Conservation (phyloP, 2,888 invertebrate genomes). For the Ormia ochracea region DNA sequence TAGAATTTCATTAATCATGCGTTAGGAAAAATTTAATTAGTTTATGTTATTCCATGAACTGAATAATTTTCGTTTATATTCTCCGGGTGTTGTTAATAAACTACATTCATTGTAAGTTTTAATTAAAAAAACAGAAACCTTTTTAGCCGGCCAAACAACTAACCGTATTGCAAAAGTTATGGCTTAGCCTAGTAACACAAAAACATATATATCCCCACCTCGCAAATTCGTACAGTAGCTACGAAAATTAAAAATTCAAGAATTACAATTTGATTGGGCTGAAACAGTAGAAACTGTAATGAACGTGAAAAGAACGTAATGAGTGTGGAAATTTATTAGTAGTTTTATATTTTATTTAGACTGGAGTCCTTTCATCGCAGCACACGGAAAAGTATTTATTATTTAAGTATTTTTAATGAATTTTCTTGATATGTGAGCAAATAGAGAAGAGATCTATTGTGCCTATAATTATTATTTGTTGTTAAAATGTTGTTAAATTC, state of each 20-base stretch:
- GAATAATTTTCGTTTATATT: conserved; percentile 22
- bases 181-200: conserved; percentile 39
- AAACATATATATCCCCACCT: not conserved
- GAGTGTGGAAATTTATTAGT: no score
- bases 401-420: no score
- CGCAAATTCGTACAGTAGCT: not conserved
- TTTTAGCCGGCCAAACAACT: conserved; percentile 36
- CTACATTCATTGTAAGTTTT: conserved; percentile 17
- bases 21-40: conserved; percentile 35
- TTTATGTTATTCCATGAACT: conserved; percentile 26
- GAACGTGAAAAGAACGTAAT: no score
- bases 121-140: conserved; percentile 1
- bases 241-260: not conserved
- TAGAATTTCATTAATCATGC: conserved; percentile 19
- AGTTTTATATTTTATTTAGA: no score
- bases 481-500: no score
- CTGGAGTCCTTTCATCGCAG: no score
- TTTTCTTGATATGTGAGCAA: no score
- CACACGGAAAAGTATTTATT: no score
- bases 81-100: conserved; percentile 32
- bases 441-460: no score
- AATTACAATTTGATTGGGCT: not conserved
- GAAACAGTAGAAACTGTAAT: no score
- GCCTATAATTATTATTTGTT: no score
- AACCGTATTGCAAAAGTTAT: conserved; percentile 41